phyloP scores from a whole-genome alignment of 2,888 invertebrate genomes.

The Acleris sparsana region DNA sequence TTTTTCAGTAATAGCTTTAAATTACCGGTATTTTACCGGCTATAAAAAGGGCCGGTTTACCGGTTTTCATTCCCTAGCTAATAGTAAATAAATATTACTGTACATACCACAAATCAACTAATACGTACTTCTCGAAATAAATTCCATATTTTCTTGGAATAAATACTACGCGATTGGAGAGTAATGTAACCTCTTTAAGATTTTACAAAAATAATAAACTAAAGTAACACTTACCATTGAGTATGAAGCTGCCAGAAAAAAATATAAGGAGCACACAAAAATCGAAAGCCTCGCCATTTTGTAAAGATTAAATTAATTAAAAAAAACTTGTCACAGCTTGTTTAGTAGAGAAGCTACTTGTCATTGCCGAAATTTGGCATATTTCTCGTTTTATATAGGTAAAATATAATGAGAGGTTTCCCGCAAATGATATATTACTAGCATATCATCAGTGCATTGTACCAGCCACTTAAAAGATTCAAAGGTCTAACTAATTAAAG shows the following conservation, averaged over 20 bases:
- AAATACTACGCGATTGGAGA: too few relatives aligned
- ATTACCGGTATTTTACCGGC: too few relatives aligned
- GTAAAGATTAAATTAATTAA: conserved; percentile 11
- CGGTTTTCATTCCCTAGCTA: too few relatives aligned
- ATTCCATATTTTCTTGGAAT: too few relatives aligned
- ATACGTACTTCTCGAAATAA: too few relatives aligned
- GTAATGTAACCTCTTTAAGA: too few relatives aligned
- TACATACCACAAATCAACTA: too few relatives aligned
- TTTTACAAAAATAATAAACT: too few relatives aligned
- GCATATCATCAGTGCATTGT: conserved; percentile 19
- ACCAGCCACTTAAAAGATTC: conserved; percentile 13
- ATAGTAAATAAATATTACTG: too few relatives aligned
- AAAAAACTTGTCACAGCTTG: conserved; percentile 3
- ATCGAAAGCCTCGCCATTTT: conserved; percentile 54
- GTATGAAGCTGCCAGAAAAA: conserved; percentile 50
- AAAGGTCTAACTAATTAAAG: conserved; percentile 8
- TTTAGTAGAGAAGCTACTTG: conserved; percentile 3
- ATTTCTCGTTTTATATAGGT: conserved; percentile 25
- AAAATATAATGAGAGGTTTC: neutral
- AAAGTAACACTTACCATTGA: conserved; percentile 36
- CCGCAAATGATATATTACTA: conserved; percentile 9
- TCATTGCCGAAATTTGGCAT: conserved; percentile 20
- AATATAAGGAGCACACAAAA: conserved; percentile 47
- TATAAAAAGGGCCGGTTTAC: too few relatives aligned
- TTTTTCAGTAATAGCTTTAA: too few relatives aligned